These are phyloP conservation scores for Tetrapedia diversipes DNA, from an alignment of 2,888 invertebrate species.

Conservation along the genomic window DNA sequence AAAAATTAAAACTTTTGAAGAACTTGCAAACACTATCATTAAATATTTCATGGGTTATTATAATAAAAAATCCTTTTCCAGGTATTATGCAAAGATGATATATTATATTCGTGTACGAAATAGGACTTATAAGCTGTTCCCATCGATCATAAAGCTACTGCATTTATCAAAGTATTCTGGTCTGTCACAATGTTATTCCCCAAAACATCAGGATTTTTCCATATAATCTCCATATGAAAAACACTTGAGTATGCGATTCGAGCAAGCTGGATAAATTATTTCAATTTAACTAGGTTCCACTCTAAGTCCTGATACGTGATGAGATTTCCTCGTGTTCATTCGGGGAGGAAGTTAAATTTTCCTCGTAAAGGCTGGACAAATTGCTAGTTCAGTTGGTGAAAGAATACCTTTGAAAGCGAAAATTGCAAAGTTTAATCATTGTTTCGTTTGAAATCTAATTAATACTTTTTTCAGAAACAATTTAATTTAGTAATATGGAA, in stretches of 20 bases:
- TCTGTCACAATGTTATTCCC: background rate
- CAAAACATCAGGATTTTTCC: background rate
- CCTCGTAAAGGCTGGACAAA: background rate
- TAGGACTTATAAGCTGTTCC: background rate
- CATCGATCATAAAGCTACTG: slow-evolving; percentile 9
- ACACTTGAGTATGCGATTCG: slow-evolving; percentile 9
- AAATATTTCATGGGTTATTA: too few species aligned
- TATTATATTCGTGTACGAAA: too few species aligned
- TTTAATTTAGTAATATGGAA: too few species aligned
- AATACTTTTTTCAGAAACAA: background rate
- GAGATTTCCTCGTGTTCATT: slow-evolving; percentile 8
- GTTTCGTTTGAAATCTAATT: background rate
- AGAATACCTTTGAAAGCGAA: background rate
- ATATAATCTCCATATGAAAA: slow-evolving; percentile 10
- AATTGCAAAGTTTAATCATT: background rate
- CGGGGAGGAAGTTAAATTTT: slow-evolving; percentile 7
- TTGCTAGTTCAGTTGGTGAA: background rate
- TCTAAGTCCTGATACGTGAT: slow-evolving; percentile 32
- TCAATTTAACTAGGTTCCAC: slow-evolving; percentile 30
- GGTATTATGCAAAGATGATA: too few species aligned
- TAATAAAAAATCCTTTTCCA: too few species aligned
- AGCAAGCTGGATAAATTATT: slow-evolving; percentile 27
- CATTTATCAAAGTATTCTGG: background rate
- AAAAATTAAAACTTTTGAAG: too few species aligned
- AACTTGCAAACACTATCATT: too few species aligned